These are phyloP conservation scores for Pogonomyrmex californicus DNA, from an alignment of 1,140 invertebrate genomes.

Conservation along the genomic window DNA sequence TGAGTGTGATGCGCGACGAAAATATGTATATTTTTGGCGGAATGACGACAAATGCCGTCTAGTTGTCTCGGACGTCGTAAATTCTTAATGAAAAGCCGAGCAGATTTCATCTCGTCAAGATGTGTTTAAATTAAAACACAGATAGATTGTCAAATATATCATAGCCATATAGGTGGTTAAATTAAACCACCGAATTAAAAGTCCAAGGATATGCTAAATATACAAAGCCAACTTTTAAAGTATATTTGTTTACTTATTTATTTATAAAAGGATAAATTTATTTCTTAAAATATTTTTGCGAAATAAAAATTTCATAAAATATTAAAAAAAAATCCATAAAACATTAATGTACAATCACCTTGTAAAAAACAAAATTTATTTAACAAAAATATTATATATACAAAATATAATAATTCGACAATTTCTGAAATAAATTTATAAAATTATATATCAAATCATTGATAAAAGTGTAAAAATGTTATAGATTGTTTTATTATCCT, in stretches of 20 bases:
- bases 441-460: no score
- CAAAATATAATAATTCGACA: not conserved
- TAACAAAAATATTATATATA: not conserved
- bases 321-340: not conserved
- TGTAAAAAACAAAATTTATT: not conserved
- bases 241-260: not conserved
- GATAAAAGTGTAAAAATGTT: no score
- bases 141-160: conserved; percentile 6
- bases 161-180: not conserved
- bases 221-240: not conserved
- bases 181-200: conserved; percentile 18
- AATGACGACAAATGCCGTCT: not conserved
- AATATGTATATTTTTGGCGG: conserved; percentile 8
- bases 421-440: not conserved
- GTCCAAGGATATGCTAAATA: conserved; percentile 19
- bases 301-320: not conserved
- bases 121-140: not conserved
- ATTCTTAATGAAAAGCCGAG: not conserved
- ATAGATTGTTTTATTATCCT: no score
- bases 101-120: not conserved
- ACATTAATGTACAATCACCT: not conserved
- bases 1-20: not conserved
- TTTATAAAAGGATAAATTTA: not conserved
- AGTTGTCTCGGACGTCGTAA: not conserved
- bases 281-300: not conserved